Evolutionary conservation across 2,113 vertebrate species (phyloP).

Genomic region (Naja naja): DNA sequence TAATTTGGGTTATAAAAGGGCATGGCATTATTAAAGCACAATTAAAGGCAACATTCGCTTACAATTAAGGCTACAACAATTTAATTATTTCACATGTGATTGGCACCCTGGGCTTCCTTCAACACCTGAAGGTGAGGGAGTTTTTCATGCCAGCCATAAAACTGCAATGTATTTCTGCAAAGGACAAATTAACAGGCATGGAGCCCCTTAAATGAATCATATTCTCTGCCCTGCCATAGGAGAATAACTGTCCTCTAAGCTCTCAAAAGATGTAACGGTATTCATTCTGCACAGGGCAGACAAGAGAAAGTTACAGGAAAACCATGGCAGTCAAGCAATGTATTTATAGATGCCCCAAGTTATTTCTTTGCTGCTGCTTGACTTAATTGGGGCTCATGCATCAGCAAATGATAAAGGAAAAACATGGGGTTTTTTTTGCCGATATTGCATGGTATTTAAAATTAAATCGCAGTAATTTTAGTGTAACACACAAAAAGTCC

Average conservation of each 20-base stretch:
- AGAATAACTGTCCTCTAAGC: neutral
- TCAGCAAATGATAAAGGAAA: neutral
- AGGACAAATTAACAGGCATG: neutral
- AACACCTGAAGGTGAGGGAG: slow-evolving; percentile 47
- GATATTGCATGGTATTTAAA: neutral
- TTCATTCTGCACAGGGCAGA: neutral
- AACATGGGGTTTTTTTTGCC: too few species aligned
- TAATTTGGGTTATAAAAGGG: slow-evolving; percentile 79
- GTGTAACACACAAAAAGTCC: neutral
- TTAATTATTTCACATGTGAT: slow-evolving; percentile 72
- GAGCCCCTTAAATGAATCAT: neutral
- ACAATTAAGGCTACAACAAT: slow-evolving; percentile 73
- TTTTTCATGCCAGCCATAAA: slow-evolving; percentile 27
- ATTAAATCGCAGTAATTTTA: neutral
- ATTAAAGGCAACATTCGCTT: slow-evolving; percentile 76
- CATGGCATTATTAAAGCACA: slow-evolving; percentile 80
- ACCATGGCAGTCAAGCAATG: neutral
- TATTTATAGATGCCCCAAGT: neutral
- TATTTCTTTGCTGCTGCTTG: neutral
- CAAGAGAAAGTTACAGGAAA: neutral
- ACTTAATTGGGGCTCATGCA: neutral
- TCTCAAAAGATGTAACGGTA: neutral
- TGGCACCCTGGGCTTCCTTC: slow-evolving; percentile 68
- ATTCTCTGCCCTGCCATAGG: neutral
- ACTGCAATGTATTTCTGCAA: neutral